Evolutionary conservation across 1,140 invertebrate species (phyloP), one percentile per base, ranked within the genome.

Genomic region (Drosophila yakuba): DNA sequence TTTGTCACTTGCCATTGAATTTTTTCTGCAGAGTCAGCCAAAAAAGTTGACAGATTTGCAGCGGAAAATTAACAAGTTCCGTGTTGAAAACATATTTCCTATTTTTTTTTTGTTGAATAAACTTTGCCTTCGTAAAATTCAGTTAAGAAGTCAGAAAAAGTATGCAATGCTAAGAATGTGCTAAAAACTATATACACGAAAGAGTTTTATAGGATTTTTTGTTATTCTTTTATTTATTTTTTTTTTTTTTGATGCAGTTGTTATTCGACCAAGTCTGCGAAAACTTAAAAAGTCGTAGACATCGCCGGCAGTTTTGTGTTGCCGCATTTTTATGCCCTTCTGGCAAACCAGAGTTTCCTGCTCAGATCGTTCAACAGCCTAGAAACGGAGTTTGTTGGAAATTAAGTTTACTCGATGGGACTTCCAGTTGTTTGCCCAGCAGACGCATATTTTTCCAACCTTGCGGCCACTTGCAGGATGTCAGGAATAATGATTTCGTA

Each of bases 11-110:
- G 75, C 68, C 79, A 83, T 79, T 79, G 79, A 77, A 77, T 74
- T 83, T 76, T 58, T 54, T 47, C 15, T 35, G 25, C n/a, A 39
- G 28, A 28, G 44, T 52, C 74, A 48, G 44, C 60, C 77, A 39
- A 63, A 71, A 76, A 77, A 89, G 79, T 88, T 88, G 83, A 88
- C 83, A 88, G 79, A 88, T 88, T 89, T 80, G 79, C 83, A 89
- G 83, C 79, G 84, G 83, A 88, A 88, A 88, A 88, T 88, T 88
- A 88, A 88, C 83, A 88, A 88, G 84, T 88, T 88, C 67, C 72
- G 45, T 57, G 62, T 58, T 55, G 39, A 45, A 62, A 74, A 56
- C 39, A 38, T 52, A 50, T 57, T 74, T 58, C 39, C 32, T 47
- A 17, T 45, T 66, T 66, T 58, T 48, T 17, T 17, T 17, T 17